phyloP scores from a whole-genome alignment of 2,113 vertebrate species.

The Psittacus erithacus region DNA sequence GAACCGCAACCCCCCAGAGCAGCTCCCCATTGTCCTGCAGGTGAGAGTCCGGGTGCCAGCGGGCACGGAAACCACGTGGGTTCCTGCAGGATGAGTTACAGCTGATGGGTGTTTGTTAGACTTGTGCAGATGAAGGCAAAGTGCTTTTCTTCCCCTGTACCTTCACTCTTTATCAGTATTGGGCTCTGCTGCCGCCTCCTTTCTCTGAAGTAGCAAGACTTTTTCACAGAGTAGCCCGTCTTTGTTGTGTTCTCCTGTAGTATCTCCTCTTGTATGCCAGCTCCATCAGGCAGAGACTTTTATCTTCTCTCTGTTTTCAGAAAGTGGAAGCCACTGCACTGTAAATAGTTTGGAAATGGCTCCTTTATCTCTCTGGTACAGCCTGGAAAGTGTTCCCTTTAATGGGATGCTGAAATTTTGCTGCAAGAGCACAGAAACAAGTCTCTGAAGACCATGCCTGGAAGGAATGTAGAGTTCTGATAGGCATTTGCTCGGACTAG shows the following conservation, averaged over 20 bases:
- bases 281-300: background rate
- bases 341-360: background rate
- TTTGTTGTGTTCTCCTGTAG: background rate
- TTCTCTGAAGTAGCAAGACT: background rate
- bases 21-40: constrained; percentile 96
- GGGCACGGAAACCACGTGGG: background rate
- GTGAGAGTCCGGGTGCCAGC: constrained; percentile 58
- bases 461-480: background rate
- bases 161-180: background rate
- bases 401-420: background rate
- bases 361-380: background rate
- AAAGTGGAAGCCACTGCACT: background rate
- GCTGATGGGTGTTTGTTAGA: background rate
- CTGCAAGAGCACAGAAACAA: background rate
- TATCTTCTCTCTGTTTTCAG: background rate
- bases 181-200: background rate
- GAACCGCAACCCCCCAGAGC: constrained; percentile 96
- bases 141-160: background rate
- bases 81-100: background rate
- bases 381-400: background rate
- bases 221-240: background rate
- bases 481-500: background rate
- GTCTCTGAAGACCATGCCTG: background rate
- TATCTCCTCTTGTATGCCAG: background rate
- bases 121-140: background rate